These are phyloP conservation scores for Aleiodes testaceus DNA, from an alignment of 2,888 invertebrate species.

Conservation along the genomic window DNA sequence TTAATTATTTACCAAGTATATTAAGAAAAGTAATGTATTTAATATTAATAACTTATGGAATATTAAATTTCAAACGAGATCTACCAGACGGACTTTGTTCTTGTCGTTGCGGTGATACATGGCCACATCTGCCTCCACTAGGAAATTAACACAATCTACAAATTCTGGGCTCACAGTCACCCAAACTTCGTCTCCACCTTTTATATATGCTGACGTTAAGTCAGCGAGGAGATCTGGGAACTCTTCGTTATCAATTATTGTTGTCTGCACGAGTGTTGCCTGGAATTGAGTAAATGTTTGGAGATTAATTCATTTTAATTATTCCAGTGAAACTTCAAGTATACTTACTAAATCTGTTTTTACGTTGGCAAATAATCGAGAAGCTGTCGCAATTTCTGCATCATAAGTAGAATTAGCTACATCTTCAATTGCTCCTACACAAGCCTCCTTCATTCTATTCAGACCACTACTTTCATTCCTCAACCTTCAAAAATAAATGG, in stretches of 20 bases:
- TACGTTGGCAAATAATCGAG: conserved; percentile 53
- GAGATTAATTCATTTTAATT: background rate
- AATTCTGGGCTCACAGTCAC: conserved; percentile 54
- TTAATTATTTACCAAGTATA: conserved; percentile 27
- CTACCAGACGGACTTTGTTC: conserved; percentile 60
- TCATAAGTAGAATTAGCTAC: conserved; percentile 50
- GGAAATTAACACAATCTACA: conserved; percentile 55
- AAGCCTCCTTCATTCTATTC: conserved; percentile 59
- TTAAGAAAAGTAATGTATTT: background rate
- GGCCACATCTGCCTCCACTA: conserved; percentile 61
- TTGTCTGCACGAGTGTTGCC: conserved; percentile 54
- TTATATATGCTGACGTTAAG: conserved; percentile 56
- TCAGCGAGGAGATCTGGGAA: conserved; percentile 57
- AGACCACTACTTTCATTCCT: conserved; percentile 57
- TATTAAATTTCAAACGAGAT: conserved; percentile 53
- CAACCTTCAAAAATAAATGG: conserved; percentile 56
- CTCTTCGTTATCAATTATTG: conserved; percentile 59
- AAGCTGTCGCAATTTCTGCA: conserved; percentile 52
- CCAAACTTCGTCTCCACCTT: conserved; percentile 67
- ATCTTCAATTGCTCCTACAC: conserved; percentile 49
- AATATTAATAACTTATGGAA: background rate
- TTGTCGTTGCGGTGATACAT: conserved; percentile 63
- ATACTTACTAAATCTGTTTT: conserved; percentile 63
- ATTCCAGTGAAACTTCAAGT: background rate
- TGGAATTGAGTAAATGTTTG: conserved; percentile 44